phyloP scores from a whole-genome alignment of 2,797 vertebrate genomes.

The Gephyroberyx darwinii region DNA sequence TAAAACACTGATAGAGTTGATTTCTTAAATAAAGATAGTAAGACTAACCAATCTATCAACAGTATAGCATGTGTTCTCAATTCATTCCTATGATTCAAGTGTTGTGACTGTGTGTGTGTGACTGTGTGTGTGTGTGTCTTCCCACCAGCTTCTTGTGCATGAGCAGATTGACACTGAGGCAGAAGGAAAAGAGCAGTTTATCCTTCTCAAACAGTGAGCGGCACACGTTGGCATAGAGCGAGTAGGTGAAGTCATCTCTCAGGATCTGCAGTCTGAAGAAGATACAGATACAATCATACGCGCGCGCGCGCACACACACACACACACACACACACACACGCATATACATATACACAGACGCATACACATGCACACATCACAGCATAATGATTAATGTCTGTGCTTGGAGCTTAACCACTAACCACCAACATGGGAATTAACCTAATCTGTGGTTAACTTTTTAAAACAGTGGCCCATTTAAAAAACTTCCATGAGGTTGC shows the following conservation, averaged over 20 bases:
- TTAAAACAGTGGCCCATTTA: too few species aligned
- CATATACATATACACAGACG: not conserved
- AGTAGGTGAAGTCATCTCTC: conserved; percentile 89
- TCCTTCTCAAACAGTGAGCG: conserved; percentile 93
- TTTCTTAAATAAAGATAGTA: too few species aligned
- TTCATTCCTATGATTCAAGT: not conserved
- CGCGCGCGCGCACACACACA: not conserved
- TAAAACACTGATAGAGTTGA: not conserved
- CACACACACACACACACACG: not conserved
- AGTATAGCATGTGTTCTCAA: not conserved
- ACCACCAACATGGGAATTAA: too few species aligned
- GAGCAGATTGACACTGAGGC: conserved; percentile 87
- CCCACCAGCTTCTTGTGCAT: conserved; percentile 83
- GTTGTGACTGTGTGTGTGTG: conserved; percentile 9
- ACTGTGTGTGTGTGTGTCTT: conserved; percentile 15
- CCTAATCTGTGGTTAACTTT: too few species aligned
- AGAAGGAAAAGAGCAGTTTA: conserved; percentile 92
- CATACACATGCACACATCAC: not conserved
- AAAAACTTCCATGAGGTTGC: too few species aligned
- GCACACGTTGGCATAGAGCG: conserved; percentile 87
- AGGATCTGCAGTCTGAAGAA: conserved; percentile 86
- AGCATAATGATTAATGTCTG: not conserved
- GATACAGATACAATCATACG: not conserved
- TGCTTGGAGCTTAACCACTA: not conserved
- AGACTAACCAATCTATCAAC: conserved; percentile 3